phyloP scores from a whole-genome alignment of 2,113 vertebrate species.

The Scomber japonicus region DNA sequence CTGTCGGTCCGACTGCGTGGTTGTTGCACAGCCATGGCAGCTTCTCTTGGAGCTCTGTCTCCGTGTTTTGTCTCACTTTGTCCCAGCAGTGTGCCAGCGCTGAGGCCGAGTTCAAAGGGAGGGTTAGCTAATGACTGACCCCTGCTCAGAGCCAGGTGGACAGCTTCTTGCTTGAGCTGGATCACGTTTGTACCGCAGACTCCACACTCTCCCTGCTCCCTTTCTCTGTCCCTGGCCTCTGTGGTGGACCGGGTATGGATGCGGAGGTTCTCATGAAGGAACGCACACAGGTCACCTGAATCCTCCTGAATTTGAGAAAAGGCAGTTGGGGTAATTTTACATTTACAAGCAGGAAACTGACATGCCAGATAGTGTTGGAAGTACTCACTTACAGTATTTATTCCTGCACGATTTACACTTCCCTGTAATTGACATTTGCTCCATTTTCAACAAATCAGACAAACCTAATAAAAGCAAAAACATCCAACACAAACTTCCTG shows the following conservation, averaged over 20 bases:
- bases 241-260: slow-evolving; percentile 86
- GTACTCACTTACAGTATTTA: neutral
- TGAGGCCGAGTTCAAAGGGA: slow-evolving; percentile 47
- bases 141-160: slow-evolving; percentile 91
- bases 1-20: slow-evolving; percentile 52
- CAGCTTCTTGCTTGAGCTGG: slow-evolving; percentile 95
- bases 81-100: slow-evolving; percentile 48
- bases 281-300: slow-evolving; percentile 60
- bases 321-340: neutral
- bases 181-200: slow-evolving; percentile 91
- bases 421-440: neutral
- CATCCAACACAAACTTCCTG: neutral
- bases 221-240: slow-evolving; percentile 91
- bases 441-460: slow-evolving; percentile 5
- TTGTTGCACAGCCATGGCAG: slow-evolving; percentile 32
- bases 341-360: neutral
- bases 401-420: neutral
- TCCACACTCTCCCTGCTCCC: slow-evolving; percentile 91
- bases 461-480: neutral
- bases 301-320: slow-evolving; percentile 59
- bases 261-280: slow-evolving; percentile 93
- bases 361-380: neutral
- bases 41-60: slow-evolving; percentile 57
- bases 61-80: slow-evolving; percentile 56
- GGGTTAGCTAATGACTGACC: slow-evolving; percentile 74